These are phyloP conservation scores for Agrochola circellaris DNA, from an alignment of 2,888 invertebrate genomes.

Conservation along the genomic window DNA sequence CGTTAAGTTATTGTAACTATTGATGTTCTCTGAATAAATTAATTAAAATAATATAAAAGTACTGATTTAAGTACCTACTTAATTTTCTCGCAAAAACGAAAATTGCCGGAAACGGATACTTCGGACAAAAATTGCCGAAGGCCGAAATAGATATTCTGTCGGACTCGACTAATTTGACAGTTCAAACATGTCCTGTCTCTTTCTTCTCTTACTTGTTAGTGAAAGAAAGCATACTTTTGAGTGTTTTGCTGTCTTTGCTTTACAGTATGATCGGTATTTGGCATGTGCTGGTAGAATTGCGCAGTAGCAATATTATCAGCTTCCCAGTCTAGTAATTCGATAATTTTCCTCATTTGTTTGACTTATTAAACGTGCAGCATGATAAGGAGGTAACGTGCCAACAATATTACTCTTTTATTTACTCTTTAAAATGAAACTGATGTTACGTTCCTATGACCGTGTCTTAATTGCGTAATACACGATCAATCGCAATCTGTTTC, in stretches of 20 bases:
- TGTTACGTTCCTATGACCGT: neutral
- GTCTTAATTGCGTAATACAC: too few species aligned
- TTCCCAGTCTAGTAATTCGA: constrained; percentile 4
- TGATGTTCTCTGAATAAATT: too few species aligned
- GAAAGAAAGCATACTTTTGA: neutral
- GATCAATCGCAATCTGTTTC: too few species aligned
- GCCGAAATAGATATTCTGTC: too few species aligned
- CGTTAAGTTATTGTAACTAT: too few species aligned
- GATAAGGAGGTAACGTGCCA: neutral
- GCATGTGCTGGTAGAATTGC: neutral
- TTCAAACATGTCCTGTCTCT: neutral
- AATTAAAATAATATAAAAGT: too few species aligned
- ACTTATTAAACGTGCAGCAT: neutral
- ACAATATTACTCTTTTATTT: neutral
- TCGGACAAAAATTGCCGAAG: too few species aligned
- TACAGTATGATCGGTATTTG: neutral
- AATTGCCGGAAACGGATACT: too few species aligned
- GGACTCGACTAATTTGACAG: neutral
- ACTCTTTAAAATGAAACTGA: neutral
- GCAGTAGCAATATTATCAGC: constrained; percentile 11
- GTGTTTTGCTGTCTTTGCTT: neutral
- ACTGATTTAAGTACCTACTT: too few species aligned
- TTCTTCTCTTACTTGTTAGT: neutral
- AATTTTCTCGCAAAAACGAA: too few species aligned
- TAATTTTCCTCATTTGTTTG: constrained; percentile 32